phyloP scores from a whole-genome alignment of 2,113 vertebrate species.

The Mola mola region DNA sequence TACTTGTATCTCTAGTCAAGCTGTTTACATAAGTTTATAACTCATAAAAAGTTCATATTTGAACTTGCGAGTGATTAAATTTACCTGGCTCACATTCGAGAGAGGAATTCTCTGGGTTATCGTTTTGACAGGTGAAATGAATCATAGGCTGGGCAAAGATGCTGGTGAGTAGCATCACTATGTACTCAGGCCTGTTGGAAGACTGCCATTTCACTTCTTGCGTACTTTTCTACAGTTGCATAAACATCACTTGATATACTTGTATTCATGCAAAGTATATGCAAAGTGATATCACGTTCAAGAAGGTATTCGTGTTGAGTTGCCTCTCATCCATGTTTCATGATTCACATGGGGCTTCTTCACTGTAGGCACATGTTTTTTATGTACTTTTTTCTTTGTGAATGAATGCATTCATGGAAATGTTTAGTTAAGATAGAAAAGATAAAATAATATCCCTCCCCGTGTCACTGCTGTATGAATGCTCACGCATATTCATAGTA shows the following conservation, averaged over 20 bases:
- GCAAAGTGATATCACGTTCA: slow-evolving; percentile 52
- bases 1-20: slow-evolving; percentile 27
- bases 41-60: too few relatives aligned
- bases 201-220: slow-evolving; percentile 63
- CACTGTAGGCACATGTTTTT: slow-evolving; percentile 17
- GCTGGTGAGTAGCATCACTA: slow-evolving; percentile 54
- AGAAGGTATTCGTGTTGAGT: slow-evolving; percentile 51
- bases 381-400: slow-evolving; percentile 24
- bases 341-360: slow-evolving; percentile 34
- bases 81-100: slow-evolving; percentile 44
- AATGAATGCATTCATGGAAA: slow-evolving; percentile 57
- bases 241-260: slow-evolving; percentile 59
- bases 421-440: slow-evolving; percentile 18
- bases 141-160: slow-evolving; percentile 53
- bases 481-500: slow-evolving; percentile 47
- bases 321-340: slow-evolving; percentile 22
- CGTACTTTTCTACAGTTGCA: slow-evolving; percentile 55
- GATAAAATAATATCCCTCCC: slow-evolving; percentile 29
- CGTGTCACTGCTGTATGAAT: slow-evolving; percentile 33
- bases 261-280: slow-evolving; percentile 28
- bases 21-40: slow-evolving; percentile 53
- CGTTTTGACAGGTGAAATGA: slow-evolving; percentile 75
- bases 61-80: slow-evolving; percentile 55
- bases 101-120: slow-evolving; percentile 64
- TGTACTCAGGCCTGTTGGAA: slow-evolving; percentile 54